Percentiles rank a stretch among this genome's conserved stretches.
phyloP scores from a whole-genome alignment of 2,888 invertebrate genomes.

The Callyntrura guangdongensis region DNA sequence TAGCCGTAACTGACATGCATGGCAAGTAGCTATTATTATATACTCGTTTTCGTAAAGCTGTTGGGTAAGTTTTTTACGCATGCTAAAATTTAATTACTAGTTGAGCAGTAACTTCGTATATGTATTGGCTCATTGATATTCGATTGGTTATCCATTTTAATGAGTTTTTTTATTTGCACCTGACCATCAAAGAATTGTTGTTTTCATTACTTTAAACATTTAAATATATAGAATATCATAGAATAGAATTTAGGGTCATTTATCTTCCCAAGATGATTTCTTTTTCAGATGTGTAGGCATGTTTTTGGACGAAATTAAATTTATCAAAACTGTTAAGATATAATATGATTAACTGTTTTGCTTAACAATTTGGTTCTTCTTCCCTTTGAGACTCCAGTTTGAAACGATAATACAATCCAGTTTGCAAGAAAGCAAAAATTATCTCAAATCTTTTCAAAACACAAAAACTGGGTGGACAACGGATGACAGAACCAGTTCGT shows the following conservation, averaged over 20 bases:
- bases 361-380: too few relatives aligned
- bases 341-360: neutral
- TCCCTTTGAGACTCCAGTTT: neutral
- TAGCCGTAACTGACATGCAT: neutral
- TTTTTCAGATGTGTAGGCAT: neutral
- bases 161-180: slow-evolving; percentile 25
- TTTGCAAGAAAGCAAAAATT: neutral
- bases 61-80: slow-evolving; percentile 37
- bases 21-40: slow-evolving; percentile 22
- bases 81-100: neutral
- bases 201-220: neutral
- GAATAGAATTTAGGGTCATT: neutral
- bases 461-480: too few relatives aligned
- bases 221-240: neutral
- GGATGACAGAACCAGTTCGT: too few relatives aligned
- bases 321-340: neutral
- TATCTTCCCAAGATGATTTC: neutral
- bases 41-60: slow-evolving; percentile 27
- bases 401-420: neutral
- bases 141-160: neutral
- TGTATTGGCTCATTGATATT: slow-evolving; percentile 26
- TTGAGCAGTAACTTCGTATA: neutral
- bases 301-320: neutral
- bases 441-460: too few relatives aligned
- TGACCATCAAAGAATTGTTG: slow-evolving; percentile 11